These are phyloP conservation scores for Drosophila mulleri DNA, from an alignment of 2,888 invertebrate genomes.

Conservation along the genomic window DNA sequence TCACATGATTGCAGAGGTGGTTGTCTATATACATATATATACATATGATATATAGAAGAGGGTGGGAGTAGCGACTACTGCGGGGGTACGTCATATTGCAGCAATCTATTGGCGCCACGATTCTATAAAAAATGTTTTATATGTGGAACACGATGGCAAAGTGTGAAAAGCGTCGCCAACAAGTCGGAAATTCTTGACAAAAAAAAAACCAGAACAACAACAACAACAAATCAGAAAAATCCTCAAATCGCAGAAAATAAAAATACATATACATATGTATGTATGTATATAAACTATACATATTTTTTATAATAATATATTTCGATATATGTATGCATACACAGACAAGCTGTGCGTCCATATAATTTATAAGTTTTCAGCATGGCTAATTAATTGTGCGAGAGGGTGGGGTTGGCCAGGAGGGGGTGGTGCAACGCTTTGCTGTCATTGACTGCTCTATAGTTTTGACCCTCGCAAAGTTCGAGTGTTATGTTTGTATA, in stretches of 20 bases:
- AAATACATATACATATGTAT: conserved; percentile 4
- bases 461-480: conserved; percentile 78
- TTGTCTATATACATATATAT: not conserved
- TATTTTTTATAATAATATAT: conserved; percentile 36
- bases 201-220: conserved; percentile 3
- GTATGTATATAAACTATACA: conserved; percentile 27
- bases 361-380: conserved; percentile 75
- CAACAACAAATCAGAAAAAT: conserved; percentile 31
- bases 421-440: conserved; percentile 11
- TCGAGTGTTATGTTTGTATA: conserved; percentile 62
- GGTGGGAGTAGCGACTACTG: conserved; percentile 2
- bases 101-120: conserved; percentile 76
- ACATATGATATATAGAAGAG: not conserved
- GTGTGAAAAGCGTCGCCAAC: conserved; percentile 66
- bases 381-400: conserved; percentile 64
- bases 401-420: not conserved
- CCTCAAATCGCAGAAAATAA: conserved; percentile 37
- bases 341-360: conserved; percentile 2
- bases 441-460: conserved; percentile 76
- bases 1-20: conserved; percentile 21
- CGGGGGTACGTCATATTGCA: conserved; percentile 51
- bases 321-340: not conserved
- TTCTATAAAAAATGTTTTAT: conserved; percentile 64
- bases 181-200: conserved; percentile 67
- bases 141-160: conserved; percentile 66